A percentile compares a stretch with the other conserved stretches of the same genome.
phyloP scores from a whole-genome alignment of 2,797 vertebrate genomes.

The Rhinatrema bivittatum region DNA sequence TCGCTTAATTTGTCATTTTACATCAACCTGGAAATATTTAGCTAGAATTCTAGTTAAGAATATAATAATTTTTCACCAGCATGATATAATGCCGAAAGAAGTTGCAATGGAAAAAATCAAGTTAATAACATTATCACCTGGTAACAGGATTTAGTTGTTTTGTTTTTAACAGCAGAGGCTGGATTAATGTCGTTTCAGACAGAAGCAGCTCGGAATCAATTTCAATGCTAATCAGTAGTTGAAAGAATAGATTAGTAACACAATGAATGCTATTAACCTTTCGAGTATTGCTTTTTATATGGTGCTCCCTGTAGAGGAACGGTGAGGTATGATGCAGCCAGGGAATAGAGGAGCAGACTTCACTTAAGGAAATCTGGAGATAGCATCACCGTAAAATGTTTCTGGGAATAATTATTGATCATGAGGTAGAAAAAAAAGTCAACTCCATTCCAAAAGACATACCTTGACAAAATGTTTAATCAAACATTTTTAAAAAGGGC shows the following conservation, averaged over 20 bases:
- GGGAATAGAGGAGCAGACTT: neutral
- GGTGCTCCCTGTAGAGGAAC: conserved; percentile 27
- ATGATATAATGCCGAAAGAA: conserved; percentile 14
- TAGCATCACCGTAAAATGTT: neutral
- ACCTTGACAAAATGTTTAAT: no score
- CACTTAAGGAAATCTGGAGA: neutral
- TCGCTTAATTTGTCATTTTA: conserved; percentile 6
- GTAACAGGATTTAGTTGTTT: conserved; percentile 40
- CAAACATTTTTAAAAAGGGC: no score
- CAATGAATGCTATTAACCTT: conserved; percentile 44
- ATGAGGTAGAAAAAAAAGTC: neutral
- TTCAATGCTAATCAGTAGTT: conserved; percentile 55
- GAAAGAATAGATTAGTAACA: conserved; percentile 48
- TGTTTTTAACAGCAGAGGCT: conserved; percentile 41
- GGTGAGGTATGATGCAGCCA: conserved; percentile 20
- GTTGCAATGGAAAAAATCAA: conserved; percentile 32
- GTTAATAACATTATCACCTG: conserved; percentile 45
- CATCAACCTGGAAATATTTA: conserved; percentile 5
- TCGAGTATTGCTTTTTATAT: conserved; percentile 21
- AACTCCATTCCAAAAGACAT: neutral
- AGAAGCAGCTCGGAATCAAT: conserved; percentile 48
- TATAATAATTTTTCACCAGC: conserved; percentile 11
- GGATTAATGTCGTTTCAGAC: conserved; percentile 50
- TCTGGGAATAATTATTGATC: neutral
- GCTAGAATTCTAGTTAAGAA: conserved; percentile 6